Base-by-base conservation (phyloP, 2,888 invertebrate species). In the Incurvaria masculella region DNA sequence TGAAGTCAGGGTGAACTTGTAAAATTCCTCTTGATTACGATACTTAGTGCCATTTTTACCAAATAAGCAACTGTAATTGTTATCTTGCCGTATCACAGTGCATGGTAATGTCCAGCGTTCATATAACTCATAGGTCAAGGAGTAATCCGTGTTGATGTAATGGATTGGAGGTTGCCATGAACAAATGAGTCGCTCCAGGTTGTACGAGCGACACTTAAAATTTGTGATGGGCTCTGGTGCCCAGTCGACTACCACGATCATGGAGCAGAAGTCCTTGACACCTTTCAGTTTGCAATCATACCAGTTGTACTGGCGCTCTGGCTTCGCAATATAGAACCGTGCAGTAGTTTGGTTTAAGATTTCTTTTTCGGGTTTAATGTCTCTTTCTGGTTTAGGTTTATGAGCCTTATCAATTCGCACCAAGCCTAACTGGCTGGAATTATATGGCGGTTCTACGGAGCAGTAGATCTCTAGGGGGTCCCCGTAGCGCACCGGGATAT, bases 111-210 rank as follows among this genome's bases (percentile, higher is more conserved):
- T 33, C 33, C 14, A 3, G 3, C 8, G 4, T 4, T 33, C 3
- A 11, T 33, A 33, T 8, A 33, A 14, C 11, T 33, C 14, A 11
- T 33, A 33, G 4, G 33, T 14, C 11, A 33, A n/a, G 3, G 33
- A 8, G 33, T 33, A 33, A 14, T 33, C 14, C 14, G 33, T 33
- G 4, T 14, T 33, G 33, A 14, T n/a, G 33, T 33, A 33, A 14
- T 14, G 14, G 14, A 11, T 59, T 1, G 84, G 83, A 42, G 79
- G 73, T 1, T 80, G 82, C 87, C 92, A 94, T 2, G 83, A 80
- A 62, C 94, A 94, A 14, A 82, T 86, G 55, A 94, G 69, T 57
- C 82, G 82, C 46, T 87, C 82, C 71, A 88, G 87, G 63, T 93
- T 89, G 53, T 81, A 72, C 11, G 90, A 87, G 44, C 85, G 68